Base-by-base conservation (phyloP, 2,888 invertebrate species). In the Patella ulyssiponensis region DNA sequence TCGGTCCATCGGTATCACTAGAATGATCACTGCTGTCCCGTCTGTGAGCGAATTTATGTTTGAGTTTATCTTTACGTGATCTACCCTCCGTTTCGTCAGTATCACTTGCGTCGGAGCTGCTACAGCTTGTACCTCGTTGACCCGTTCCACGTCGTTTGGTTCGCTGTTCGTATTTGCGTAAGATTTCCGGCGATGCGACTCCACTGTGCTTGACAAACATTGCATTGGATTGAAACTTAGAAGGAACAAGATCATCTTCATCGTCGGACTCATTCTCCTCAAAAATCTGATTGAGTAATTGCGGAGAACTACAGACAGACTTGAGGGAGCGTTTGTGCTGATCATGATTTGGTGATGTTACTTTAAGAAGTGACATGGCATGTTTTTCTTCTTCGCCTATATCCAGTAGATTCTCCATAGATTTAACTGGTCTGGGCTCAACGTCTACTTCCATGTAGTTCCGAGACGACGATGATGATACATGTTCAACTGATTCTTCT, bases 51-150 rank as follows among this genome's bases (percentile, higher is more conserved):
- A 90, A 87, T 79, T 88, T 88, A 73, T 88, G 87, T 77, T 88
- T 88, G 23, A 88, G 84, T 79, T 90, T 89, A 78, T 90, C 88
- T 77, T 89, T 89, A 23, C 89, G 80, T 15, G 87, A 88, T 33
- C 89, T 81, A 11, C 86, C 87, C 69, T 90, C 90, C 4, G 89
- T 87, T 58, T 91, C 96, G 79, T 93, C 93, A 51, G 93, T 93
- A 91, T 97, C 97, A 79, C 97, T 97, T 9, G 98, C 96, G 91
- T 98, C 98, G 0, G 97, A 97, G 75, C 97, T 97, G 86, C 97
- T 97, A 90, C 97, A 97, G 75, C 97, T 97, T 9, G 96, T 90
- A 12, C 89, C 96, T 69, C 88, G 84, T 86, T 95, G 94, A 90
- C 95, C 95, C 84, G 95, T 94, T 11, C 87, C 85, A 51, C 86